These are phyloP conservation scores for Sebastes hubbsi DNA, from an alignment of 2,797 vertebrate species.

Conservation along the genomic window DNA sequence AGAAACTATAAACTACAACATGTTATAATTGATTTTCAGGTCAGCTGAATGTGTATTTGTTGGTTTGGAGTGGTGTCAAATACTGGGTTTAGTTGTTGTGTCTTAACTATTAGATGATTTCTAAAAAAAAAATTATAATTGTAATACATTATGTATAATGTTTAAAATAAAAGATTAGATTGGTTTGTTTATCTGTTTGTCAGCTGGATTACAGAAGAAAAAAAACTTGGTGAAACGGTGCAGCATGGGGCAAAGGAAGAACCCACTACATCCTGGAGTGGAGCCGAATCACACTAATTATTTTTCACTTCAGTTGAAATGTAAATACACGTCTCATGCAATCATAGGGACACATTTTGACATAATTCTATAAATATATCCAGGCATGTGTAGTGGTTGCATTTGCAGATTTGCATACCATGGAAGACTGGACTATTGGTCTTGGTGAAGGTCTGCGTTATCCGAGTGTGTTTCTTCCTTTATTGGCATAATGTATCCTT, in stretches of 20 bases:
- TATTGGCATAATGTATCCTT: too few relatives aligned
- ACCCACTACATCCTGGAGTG: not conserved
- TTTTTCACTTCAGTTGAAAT: too few relatives aligned
- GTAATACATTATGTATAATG: too few relatives aligned
- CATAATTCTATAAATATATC: not conserved
- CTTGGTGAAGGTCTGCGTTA: not conserved
- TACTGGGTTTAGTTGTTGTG: not conserved
- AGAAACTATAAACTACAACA: not conserved
- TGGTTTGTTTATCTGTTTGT: too few relatives aligned
- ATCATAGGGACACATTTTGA: too few relatives aligned
- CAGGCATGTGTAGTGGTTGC: not conserved
- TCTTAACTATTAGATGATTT: not conserved
- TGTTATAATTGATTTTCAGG: not conserved
- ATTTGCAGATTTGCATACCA: not conserved
- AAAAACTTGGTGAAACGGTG: too few relatives aligned
- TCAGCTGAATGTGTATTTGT: not conserved
- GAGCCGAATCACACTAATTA: not conserved
- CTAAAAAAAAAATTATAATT: too few relatives aligned
- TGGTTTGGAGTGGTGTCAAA: not conserved
- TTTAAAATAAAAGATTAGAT: too few relatives aligned
- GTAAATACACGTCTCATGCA: too few relatives aligned
- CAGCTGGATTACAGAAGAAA: too few relatives aligned
- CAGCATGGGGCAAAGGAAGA: too few relatives aligned
- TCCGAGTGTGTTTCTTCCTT: too few relatives aligned
- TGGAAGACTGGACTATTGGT: not conserved